A percentile compares a stretch with the other conserved stretches of the same genome.
Evolutionary conservation across 2,797 vertebrate species (phyloP).

Genomic region (Tolypeutes matacus): DNA sequence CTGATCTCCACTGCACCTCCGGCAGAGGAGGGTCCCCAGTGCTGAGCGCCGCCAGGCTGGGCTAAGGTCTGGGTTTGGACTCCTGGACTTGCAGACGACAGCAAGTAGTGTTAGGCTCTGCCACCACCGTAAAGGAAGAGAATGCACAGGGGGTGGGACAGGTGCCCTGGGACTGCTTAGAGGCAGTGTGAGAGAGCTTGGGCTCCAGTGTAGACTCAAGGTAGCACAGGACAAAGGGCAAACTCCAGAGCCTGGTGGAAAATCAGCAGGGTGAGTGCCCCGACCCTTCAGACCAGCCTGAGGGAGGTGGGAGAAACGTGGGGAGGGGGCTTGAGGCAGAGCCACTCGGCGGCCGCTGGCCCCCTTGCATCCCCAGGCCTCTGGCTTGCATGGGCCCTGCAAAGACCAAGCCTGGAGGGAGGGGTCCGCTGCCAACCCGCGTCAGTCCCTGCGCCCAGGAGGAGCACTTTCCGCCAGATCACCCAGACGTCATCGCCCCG

Average conservation of each 20-base stretch:
- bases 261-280: no score
- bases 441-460: background rate
- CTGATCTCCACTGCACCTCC: no score
- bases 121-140: background rate
- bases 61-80: background rate
- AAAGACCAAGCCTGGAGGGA: background rate
- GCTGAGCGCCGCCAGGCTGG: no score
- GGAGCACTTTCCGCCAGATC: conserved; percentile 26
- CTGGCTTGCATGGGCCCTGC: background rate
- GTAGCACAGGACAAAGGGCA: no score
- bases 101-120: background rate
- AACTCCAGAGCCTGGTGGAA: no score
- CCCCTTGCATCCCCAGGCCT: background rate
- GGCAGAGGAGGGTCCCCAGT: no score
- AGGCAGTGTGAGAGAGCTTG: background rate
- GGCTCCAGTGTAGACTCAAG: no score
- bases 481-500: background rate
- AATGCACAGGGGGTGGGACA: background rate
- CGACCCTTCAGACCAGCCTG: background rate
- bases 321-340: background rate
- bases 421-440: background rate
- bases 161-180: background rate
- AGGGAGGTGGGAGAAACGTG: background rate
- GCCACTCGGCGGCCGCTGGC: background rate
- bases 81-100: background rate